Percentiles rank a stretch among this genome's conserved stretches.
These are phyloP conservation scores for Macropus fuliginosus DNA, from an alignment of 2,797 vertebrate genomes.

Conservation along the genomic window DNA sequence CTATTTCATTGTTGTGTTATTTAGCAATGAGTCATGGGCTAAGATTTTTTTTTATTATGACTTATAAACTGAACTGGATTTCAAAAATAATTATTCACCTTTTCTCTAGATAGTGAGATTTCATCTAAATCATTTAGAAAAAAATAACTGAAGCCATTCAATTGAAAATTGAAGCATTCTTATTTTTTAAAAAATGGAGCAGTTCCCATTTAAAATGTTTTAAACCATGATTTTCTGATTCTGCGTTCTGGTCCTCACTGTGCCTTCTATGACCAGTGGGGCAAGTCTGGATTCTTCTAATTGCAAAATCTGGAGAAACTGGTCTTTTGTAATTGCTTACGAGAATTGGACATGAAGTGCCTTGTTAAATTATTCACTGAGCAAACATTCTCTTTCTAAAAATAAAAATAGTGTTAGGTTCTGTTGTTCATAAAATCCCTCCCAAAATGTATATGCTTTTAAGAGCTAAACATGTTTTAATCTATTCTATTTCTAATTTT, in stretches of 20 bases:
- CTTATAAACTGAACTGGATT: conserved; percentile 62
- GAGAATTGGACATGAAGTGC: conserved; percentile 60
- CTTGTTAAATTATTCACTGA: conserved; percentile 74
- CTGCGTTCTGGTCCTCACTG: not conserved
- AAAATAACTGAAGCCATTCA: conserved; percentile 63
- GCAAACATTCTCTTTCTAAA: conserved; percentile 52
- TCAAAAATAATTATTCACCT: conserved; percentile 71
- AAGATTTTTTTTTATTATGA: conserved; percentile 41
- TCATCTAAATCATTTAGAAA: conserved; percentile 74
- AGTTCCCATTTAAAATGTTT: conserved; percentile 54
- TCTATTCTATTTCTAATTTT: conserved; percentile 5
- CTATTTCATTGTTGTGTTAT: conserved; percentile 66
- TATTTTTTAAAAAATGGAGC: conserved; percentile 63
- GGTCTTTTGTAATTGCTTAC: conserved; percentile 74
- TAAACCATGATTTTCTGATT: conserved; percentile 54
- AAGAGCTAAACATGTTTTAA: not conserved
- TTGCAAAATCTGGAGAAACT: conserved; percentile 62
- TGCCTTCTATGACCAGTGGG: conserved; percentile 36
- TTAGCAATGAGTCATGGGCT: conserved; percentile 30
- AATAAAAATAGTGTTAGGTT: conserved; percentile 30
- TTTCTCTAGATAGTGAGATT: conserved; percentile 57
- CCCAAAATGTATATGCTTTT: not conserved
- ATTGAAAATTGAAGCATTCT: conserved; percentile 70
- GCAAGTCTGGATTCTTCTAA: conserved; percentile 44
- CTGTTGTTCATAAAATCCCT: conserved; percentile 58